Evolutionary conservation across 2,797 vertebrate species (phyloP), one percentile per base, ranked within the genome.

Genomic region (Rhinogobio ventralis): DNA sequence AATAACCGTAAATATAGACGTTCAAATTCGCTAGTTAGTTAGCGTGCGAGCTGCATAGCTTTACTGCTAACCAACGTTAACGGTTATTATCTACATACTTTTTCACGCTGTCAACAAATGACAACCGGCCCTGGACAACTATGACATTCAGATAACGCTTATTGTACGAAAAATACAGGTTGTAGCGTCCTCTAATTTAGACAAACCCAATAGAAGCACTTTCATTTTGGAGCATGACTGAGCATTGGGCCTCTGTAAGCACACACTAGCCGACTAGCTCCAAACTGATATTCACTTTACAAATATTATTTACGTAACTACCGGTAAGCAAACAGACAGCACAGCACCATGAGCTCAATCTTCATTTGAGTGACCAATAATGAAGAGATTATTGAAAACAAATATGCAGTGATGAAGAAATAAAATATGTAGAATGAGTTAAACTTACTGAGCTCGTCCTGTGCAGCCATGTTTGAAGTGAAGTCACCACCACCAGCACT

Each of bases 361-460:
- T 53, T 20, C 23, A 39, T 28, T 57, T 5, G 4, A 76, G 7
- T 60, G 49, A 46, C 5, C 28, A 36, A 25, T 75, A 20, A 46
- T 68, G 15, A 69, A 55, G 49, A 68, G 28, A 9, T n/a, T 66
- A 23, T 10, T 49, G 19, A 75, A 57, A 57, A 20, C n/a, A 81
- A 19, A 2, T 2, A 3, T 8, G 7, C 39, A 25, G 20, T 33
- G 39, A 39, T 69, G 6, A 79, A n/a, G 33, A 20, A 78, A 68
- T 49, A 36, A 71, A 68, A 23, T 17, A 55, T 62, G 9, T 30
- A 76, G 8, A 85, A 60, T 72, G 15, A 85, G 75, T 66, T 23
- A 92, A 96, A 98, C 98, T 98, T 96, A 99, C 97, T 99, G 91
- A 98, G 97, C 95, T 99, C 98, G 94, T 99, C 97, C 95, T 97